Base-by-base conservation (phyloP, 2,113 vertebrate genomes). In the Platycercus adscitus region DNA sequence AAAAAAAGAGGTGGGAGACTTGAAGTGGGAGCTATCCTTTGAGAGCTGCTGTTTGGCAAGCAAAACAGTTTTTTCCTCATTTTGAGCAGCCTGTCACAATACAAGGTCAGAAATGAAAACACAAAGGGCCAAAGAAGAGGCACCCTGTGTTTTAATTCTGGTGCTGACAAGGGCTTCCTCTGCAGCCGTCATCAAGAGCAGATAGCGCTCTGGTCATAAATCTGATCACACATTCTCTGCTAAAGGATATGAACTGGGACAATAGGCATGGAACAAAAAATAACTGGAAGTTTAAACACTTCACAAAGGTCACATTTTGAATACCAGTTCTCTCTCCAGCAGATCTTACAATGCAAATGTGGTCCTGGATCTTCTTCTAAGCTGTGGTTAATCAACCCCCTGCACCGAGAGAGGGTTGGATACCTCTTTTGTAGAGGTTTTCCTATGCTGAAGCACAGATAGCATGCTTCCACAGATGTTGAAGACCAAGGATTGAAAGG, bases 81-180 rank as follows among this genome's bases (percentile, higher is more conserved):
- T 91, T 43, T 81, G 49, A 81, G 63, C 69, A 65, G 72, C 77
- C 31, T 95, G 81, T 91, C 87, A 83, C 72, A 94, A 94, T 63
- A 69, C 44, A 61, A 39, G 47, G 63, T 80, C 68, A 89, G 63
- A 73, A 95, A 83, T 52, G 9, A 91, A 95, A 79, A 86, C 72
- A 94, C 39, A 75, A 41, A 91, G 33, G 43, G 44, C 89, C 88
- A n/a, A 80, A 92, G 43, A 83, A 91, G 72, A 72, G 66, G 73
- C 4, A 0, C 10, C 12, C 87, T 56, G 20, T 26, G 53, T 68
- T 95, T 86, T 53, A 76, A 49, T 58, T 83, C 58, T 81, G 68
- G 68, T 68, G 53, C 46, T 93, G 91, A 92, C 79, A 81, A 35
- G 61, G 33, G 33, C 43, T 95, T 94, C 90, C 90, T 95, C 56